Evolutionary conservation across 2,113 vertebrate genomes (phyloP).

Genomic region (Bagarius yarrelli): DNA sequence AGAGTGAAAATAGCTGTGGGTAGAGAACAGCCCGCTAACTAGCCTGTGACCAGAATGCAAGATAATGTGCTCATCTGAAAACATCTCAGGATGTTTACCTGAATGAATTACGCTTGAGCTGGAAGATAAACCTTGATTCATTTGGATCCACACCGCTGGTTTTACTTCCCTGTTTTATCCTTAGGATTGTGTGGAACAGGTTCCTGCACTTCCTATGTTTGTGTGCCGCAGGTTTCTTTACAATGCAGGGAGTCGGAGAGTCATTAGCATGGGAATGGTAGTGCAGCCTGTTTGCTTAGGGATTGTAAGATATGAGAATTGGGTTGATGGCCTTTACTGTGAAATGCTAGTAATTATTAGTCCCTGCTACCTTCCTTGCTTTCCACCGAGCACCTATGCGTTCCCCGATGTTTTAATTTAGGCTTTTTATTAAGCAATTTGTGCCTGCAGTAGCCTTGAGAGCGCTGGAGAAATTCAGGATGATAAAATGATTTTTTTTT

Average conservation of each 20-base stretch:
- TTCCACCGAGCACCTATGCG: neutral
- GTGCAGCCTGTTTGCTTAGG: neutral
- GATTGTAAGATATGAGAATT: constrained; percentile 11
- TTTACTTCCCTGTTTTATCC: neutral
- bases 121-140: constrained; percentile 19
- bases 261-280: neutral
- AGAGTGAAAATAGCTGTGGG: constrained; percentile 1
- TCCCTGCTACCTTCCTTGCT: constrained; percentile 4
- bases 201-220: neutral
- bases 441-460: constrained; percentile 33
- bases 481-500: constrained; percentile 31
- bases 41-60: constrained; percentile 1
- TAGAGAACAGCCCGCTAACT: neutral
- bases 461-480: constrained; percentile 18
- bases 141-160: neutral
- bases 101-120: constrained; percentile 8
- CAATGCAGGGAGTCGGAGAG: neutral
- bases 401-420: constrained; percentile 39
- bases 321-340: constrained; percentile 9
- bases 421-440: constrained; percentile 44
- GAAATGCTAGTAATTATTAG: constrained; percentile 40
- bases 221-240: neutral
- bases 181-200: neutral
- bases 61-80: constrained; percentile 35
- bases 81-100: constrained; percentile 39